Percentiles rank a stretch among this genome's conserved stretches.
Evolutionary conservation across 2,888 invertebrate genomes (phyloP).

Genomic region (Synergus gifuensis): DNA sequence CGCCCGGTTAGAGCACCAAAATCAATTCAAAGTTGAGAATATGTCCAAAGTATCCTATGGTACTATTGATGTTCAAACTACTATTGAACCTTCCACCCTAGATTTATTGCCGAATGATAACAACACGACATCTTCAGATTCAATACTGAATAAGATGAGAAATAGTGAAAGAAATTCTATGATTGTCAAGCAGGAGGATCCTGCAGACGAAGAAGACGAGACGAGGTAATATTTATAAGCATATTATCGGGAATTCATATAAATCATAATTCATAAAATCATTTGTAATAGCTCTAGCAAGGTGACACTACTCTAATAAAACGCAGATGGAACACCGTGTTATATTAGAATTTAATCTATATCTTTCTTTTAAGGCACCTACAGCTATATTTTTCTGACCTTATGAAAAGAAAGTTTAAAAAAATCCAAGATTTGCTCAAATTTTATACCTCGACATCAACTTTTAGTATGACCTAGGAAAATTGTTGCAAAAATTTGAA

Average conservation of each 20-base stretch:
- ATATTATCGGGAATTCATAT: background rate
- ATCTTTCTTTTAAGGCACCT: too few species aligned
- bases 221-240: conserved; percentile 59
- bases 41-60: background rate
- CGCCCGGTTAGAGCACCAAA: background rate
- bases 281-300: too few species aligned
- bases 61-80: background rate
- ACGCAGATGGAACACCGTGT: too few species aligned
- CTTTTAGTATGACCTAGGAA: too few species aligned
- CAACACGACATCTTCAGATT: conserved; percentile 50
- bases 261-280: too few species aligned
- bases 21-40: background rate
- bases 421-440: too few species aligned
- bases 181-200: conserved; percentile 58
- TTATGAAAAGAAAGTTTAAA: too few species aligned
- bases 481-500: too few species aligned
- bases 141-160: conserved; percentile 46
- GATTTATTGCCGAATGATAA: background rate
- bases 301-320: too few species aligned
- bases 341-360: too few species aligned
- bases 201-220: conserved; percentile 69
- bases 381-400: too few species aligned
- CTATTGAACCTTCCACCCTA: background rate
- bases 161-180: conserved; percentile 50
- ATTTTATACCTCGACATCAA: too few species aligned